phyloP scores from a whole-genome alignment of 2,113 vertebrate species.

The Stictonetta naevosa region DNA sequence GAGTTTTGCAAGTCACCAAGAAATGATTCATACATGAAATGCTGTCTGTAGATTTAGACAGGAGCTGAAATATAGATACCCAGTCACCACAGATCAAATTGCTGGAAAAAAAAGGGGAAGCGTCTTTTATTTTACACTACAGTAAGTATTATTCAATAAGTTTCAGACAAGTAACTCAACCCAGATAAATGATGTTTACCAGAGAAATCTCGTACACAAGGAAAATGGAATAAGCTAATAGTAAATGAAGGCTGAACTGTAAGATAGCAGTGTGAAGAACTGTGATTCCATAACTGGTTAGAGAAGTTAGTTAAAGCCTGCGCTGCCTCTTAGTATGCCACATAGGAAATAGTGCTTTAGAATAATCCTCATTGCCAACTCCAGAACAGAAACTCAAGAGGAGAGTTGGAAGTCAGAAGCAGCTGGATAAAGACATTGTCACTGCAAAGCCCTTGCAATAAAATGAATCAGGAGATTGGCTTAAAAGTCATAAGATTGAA shows the following conservation, averaged over 20 bases:
- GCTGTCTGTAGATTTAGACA: neutral
- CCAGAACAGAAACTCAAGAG: neutral
- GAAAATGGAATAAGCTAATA: neutral
- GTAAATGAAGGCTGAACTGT: neutral
- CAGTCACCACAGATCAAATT: neutral
- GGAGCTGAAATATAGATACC: neutral
- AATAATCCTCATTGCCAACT: neutral
- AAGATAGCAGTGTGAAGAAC: neutral
- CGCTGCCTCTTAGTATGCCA: neutral
- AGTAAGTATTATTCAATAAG: neutral
- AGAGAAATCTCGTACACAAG: neutral
- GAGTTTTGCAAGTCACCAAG: slow-evolving; percentile 11
- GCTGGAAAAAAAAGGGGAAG: neutral
- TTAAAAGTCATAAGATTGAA: neutral
- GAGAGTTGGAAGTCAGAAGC: neutral
- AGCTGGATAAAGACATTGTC: neutral
- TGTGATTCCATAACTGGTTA: neutral
- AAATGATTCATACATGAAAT: neutral
- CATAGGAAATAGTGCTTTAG: neutral
- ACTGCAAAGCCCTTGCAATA: neutral
- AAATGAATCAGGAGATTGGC: neutral
- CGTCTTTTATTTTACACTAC: neutral
- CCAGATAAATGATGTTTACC: neutral
- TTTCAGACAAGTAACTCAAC: neutral
- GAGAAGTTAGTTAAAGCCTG: neutral